Conservation (phyloP, 2,888 invertebrate species). For the Tenthredo amoena region DNA sequence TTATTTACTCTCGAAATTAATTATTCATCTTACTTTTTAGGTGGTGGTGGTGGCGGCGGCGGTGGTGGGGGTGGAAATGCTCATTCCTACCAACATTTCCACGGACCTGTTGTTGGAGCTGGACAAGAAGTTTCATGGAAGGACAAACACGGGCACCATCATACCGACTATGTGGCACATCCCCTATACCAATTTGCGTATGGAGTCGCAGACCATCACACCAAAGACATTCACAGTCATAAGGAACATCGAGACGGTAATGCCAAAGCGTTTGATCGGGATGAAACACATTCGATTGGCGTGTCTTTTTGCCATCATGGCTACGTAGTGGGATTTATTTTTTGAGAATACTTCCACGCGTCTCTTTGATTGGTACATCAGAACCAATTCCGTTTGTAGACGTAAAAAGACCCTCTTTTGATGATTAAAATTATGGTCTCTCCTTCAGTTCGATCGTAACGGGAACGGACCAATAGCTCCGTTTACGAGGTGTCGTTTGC, state of each 20-base stretch:
- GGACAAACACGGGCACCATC: constrained; percentile 66
- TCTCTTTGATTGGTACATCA: background rate
- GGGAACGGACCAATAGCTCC: constrained; percentile 4
- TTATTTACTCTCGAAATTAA: constrained; percentile 40
- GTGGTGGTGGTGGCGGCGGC: constrained; percentile 36
- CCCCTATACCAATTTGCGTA: constrained; percentile 67
- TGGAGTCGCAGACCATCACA: constrained; percentile 67
- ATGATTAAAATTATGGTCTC: constrained; percentile 23
- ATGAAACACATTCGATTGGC: background rate
- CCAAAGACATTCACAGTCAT: constrained; percentile 67
- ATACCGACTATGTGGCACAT: constrained; percentile 67
- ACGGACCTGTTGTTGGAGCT: constrained; percentile 55
- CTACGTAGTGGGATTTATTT: background rate
- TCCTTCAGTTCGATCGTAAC: constrained; percentile 26
- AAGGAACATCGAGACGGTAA: constrained; percentile 68
- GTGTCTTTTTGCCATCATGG: background rate
- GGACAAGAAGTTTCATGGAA: constrained; percentile 66
- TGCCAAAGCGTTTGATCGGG: background rate
- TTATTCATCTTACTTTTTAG: constrained; percentile 41
- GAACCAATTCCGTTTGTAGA: background rate
- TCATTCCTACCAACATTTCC: constrained; percentile 62
- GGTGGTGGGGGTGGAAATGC: constrained; percentile 56
- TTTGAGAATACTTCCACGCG: background rate
- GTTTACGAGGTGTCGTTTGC: constrained; percentile 41
- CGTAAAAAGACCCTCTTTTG: background rate